These are phyloP conservation scores for Sander vitreus DNA, from an alignment of 2,113 vertebrate species.

Conservation along the genomic window DNA sequence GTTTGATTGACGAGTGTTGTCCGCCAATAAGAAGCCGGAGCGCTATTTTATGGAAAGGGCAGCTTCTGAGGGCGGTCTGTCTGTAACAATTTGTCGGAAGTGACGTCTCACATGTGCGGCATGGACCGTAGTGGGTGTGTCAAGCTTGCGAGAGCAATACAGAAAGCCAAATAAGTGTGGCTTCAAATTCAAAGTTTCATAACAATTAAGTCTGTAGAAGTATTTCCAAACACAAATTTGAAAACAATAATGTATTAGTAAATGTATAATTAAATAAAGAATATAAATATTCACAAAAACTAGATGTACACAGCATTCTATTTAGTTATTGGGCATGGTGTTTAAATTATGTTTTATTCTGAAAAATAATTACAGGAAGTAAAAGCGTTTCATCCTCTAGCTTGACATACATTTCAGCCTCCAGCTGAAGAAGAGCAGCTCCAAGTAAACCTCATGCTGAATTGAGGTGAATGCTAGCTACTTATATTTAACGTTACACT, in stretches of 20 bases:
- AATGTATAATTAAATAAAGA: accelerated
- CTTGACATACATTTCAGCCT: neutral
- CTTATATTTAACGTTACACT: neutral
- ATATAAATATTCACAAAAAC: neutral
- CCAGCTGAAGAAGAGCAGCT: constrained; percentile 10
- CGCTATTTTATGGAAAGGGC: constrained; percentile 20
- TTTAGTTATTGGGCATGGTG: accelerated
- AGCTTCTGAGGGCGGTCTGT: constrained; percentile 4
- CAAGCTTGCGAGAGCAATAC: neutral
- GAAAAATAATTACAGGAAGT: constrained; percentile 34
- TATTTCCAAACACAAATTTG: accelerated
- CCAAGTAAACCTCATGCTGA: constrained; percentile 40
- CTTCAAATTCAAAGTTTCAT: neutral
- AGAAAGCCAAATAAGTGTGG: neutral
- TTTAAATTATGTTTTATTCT: constrained; percentile 13
- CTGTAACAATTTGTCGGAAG: constrained; percentile 51
- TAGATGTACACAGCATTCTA: accelerated
- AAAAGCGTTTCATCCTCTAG: accelerated
- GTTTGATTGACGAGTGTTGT: constrained; percentile 20
- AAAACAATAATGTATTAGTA: neutral
- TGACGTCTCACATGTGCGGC: constrained; percentile 67
- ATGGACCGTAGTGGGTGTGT: neutral
- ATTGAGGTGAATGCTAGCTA: neutral
- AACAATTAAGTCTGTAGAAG: neutral
- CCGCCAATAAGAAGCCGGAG: constrained; percentile 65